Base-by-base conservation (phyloP, 2,888 invertebrate genomes). In the Oasisia sp. region DNA sequence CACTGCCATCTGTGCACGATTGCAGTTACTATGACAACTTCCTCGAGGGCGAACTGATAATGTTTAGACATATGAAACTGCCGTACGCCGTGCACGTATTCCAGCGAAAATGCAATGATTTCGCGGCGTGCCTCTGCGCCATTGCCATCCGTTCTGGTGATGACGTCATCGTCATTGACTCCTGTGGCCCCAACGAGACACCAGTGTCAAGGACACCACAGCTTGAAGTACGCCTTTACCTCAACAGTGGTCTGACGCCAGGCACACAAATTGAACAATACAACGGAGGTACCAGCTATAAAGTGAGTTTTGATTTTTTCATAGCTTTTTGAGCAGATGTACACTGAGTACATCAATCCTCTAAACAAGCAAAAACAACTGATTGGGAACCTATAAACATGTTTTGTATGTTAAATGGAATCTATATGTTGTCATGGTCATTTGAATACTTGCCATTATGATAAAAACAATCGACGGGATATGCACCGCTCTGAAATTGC, bases 241-340 rank as follows among this genome's bases (percentile, higher is more conserved):
- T 93, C 50, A 94, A 94, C 92, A 94, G 94, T 32, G 94, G 94
- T 9, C 92, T 95, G n/a, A 94, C 95, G 1, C 90, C 92, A 19
- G 94, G 95, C 12, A 94, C 94, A 9, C 92, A 92, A 91, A 93
- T 95, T 8, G 92, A 93, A 74, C 93, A 94, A 19, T 93, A 93
- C 89, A 91, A 93, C 91, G 94, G 94, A 90, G 95, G 95, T 58
- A 92, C 93, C 32, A 94, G 93, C 38, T 94, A 94, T 92, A 93
- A 93, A 93, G 95, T 95, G 0, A 74, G 74, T 74, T 27, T 74
- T 74, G 1, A 74, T 74, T 38, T 38, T 38, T 38, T 38, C 38
- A 4, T 38, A 38, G 38, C 38, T 38, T 38, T 38, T 38, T 38
- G 38, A 38, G 38, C 38, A 38, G 2, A 38, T 38, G 38, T 74